A percentile compares a stretch with the other conserved stretches of the same genome.
Evolutionary conservation across 2,113 vertebrate genomes (phyloP).

Genomic region (Corynorhinus townsendii): DNA sequence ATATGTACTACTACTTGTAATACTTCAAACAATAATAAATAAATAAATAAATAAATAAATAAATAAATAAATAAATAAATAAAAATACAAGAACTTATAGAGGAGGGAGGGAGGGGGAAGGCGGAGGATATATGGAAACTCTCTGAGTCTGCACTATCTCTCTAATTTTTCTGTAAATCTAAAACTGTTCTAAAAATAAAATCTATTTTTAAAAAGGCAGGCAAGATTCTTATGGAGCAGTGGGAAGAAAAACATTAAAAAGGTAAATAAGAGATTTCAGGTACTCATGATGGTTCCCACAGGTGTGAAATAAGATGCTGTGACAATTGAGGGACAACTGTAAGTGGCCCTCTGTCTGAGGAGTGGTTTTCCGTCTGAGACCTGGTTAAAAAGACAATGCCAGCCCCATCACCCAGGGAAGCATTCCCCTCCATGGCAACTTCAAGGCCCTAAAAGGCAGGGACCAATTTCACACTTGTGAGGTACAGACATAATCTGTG

Average conservation of each 20-base stretch:
- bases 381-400: neutral
- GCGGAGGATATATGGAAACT: neutral
- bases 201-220: neutral
- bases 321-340: neutral
- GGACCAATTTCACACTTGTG: neutral
- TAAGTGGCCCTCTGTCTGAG: neutral
- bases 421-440: neutral
- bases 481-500: neutral
- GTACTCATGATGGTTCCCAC: neutral
- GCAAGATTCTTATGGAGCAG: neutral
- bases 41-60: no score
- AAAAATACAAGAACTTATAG: neutral
- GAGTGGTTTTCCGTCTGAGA: neutral
- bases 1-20: no score
- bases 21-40: no score
- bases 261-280: neutral
- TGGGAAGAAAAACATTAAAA: neutral
- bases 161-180: neutral
- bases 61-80: no score
- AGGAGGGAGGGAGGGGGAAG: neutral
- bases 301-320: neutral
- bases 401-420: neutral
- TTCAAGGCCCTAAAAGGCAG: neutral
- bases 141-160: neutral
- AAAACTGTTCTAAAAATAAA: neutral